A percentile compares a stretch with the other conserved stretches of the same genome.
phyloP scores from a whole-genome alignment of 2,113 vertebrate species.

The Octodon degus region DNA sequence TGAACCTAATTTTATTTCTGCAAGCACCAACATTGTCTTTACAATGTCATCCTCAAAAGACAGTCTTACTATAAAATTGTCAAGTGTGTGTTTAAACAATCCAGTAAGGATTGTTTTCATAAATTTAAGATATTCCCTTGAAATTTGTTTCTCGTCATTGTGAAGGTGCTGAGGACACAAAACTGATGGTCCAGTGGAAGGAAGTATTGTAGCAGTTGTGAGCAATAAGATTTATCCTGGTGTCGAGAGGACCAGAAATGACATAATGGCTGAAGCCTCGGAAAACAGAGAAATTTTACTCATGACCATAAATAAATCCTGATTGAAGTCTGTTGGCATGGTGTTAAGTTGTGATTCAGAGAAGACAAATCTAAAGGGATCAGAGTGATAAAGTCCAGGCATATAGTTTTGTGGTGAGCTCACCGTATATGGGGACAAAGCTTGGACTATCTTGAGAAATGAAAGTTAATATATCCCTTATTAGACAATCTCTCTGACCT shows the following conservation, averaged over 20 bases:
- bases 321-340: conserved; percentile 64
- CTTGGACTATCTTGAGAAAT: conserved; percentile 61
- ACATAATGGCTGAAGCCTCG: conserved; percentile 56
- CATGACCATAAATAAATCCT: conserved; percentile 66
- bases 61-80: neutral
- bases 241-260: conserved; percentile 53
- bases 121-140: conserved; percentile 26
- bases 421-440: conserved; percentile 59
- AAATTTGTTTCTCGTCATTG: conserved; percentile 54
- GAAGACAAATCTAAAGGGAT: conserved; percentile 68
- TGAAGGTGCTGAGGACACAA: conserved; percentile 13
- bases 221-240: conserved; percentile 55
- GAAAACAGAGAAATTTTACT: conserved; percentile 58
- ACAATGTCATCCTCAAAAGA: neutral
- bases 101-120: neutral
- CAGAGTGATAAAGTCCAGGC: conserved; percentile 76
- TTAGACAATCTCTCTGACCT: conserved; percentile 60
- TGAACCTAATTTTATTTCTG: conserved; percentile 43
- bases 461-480: conserved; percentile 72
- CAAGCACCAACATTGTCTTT: conserved; percentile 2
- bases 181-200: neutral
- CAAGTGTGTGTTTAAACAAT: conserved; percentile 28
- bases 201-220: neutral
- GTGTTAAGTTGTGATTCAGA: conserved; percentile 71
- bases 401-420: conserved; percentile 81